Percentiles rank a stretch among this genome's conserved stretches.
phyloP scores from a whole-genome alignment of 2,113 vertebrate species.

The Chrysochloris asiatica region DNA sequence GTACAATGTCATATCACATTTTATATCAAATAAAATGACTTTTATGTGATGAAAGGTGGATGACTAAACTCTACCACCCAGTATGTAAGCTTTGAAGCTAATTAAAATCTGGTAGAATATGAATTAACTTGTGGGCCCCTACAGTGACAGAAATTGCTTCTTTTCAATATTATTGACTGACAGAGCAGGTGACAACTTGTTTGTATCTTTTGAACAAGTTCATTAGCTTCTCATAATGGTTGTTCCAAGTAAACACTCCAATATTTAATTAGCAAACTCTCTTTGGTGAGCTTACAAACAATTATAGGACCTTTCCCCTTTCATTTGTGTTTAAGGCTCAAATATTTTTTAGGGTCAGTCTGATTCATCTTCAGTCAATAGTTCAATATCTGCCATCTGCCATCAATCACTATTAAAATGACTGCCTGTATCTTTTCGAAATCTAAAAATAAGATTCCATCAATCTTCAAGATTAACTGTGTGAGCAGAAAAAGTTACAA shows the following conservation, averaged over 20 bases:
- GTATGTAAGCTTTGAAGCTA: conserved; percentile 75
- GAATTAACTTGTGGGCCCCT: conserved; percentile 81
- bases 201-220: conserved; percentile 79
- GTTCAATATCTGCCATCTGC: conserved; percentile 76
- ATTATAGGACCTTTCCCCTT: conserved; percentile 32
- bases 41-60: conserved; percentile 61
- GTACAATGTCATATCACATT: neutral
- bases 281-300: conserved; percentile 56
- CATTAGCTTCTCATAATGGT: conserved; percentile 81
- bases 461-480: conserved; percentile 76
- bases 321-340: conserved; percentile 15
- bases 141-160: conserved; percentile 85
- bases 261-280: conserved; percentile 78
- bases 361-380: conserved; percentile 82
- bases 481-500: conserved; percentile 75
- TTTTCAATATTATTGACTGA: conserved; percentile 83
- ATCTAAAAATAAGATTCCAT: conserved; percentile 83
- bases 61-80: conserved; percentile 71
- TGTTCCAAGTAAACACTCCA: conserved; percentile 77
- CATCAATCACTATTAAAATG: conserved; percentile 85
- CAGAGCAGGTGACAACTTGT: conserved; percentile 80
- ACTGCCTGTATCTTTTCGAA: conserved; percentile 70
- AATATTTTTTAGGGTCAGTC: conserved; percentile 11
- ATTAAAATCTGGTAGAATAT: conserved; percentile 83
- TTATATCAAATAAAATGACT: conserved; percentile 50